Evolutionary conservation across 2,797 vertebrate genomes (phyloP).

Genomic region (Hafferia zeledoni): DNA sequence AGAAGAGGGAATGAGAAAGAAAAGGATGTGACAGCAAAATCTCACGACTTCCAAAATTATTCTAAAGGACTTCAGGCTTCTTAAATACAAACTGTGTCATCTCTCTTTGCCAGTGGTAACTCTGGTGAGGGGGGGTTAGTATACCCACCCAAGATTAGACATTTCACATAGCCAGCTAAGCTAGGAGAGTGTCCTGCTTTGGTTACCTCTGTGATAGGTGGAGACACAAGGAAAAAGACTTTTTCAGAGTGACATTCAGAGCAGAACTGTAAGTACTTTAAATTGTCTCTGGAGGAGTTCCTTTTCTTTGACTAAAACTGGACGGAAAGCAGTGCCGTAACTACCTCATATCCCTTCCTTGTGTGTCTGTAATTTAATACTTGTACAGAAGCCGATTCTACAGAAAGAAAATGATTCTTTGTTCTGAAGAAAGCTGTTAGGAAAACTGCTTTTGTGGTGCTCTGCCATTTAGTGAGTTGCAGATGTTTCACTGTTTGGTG

Average conservation of each 20-base stretch:
- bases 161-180: not conserved
- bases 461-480: not conserved
- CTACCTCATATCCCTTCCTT: not conserved
- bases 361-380: not conserved
- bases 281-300: slow-evolving; percentile 24
- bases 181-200: not conserved
- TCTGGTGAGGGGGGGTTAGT: not conserved
- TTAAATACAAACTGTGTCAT: not conserved
- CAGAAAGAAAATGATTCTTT: not conserved
- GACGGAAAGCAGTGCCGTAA: not conserved
- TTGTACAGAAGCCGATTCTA: not conserved
- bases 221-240: not conserved
- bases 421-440: slow-evolving; percentile 1
- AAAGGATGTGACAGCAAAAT: not conserved
- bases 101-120: not conserved
- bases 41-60: not conserved
- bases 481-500: not conserved
- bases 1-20: not conserved
- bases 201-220: not conserved
- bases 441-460: slow-evolving; percentile 7
- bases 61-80: not conserved
- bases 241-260: not conserved
- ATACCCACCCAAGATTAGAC: not conserved
- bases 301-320: not conserved
- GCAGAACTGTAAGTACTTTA: not conserved